Evolutionary conservation across 2,888 invertebrate genomes (phyloP).

Genomic region (Philhelius pedissequus): DNA sequence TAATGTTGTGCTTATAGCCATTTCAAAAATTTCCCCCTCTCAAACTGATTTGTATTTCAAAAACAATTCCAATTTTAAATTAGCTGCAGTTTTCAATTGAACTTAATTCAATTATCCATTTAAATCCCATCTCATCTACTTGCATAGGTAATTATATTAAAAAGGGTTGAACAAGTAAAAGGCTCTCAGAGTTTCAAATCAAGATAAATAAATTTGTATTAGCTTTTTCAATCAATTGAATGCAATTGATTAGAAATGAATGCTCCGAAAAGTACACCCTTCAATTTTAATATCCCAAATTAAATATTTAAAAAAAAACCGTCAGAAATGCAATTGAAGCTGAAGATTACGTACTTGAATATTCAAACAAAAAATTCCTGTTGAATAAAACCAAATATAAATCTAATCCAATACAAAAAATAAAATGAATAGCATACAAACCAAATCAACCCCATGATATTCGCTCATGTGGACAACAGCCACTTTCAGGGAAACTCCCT

Average conservation of each 20-base stretch:
- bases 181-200: neutral
- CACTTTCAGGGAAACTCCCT: conserved; percentile 25
- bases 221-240: conserved; percentile 10
- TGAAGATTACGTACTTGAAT: neutral
- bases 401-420: neutral
- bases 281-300: neutral
- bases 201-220: neutral
- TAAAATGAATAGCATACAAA: neutral
- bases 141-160: neutral
- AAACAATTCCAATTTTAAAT: neutral
- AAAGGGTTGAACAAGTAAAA: neutral
- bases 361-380: neutral
- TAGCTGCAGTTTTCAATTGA: neutral
- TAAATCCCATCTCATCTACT: neutral
- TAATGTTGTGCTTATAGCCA: neutral
- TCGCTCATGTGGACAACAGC: conserved; percentile 30
- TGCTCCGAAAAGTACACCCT: neutral
- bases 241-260: conserved; percentile 14
- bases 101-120: neutral
- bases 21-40: neutral
- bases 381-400: neutral
- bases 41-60: neutral
- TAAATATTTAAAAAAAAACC: neutral
- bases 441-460: conserved; percentile 12
- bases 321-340: neutral